Percentiles rank a stretch among this genome's conserved stretches.
Conservation (phyloP, 1,140 invertebrate genomes). For the Vanessa atalanta region DNA sequence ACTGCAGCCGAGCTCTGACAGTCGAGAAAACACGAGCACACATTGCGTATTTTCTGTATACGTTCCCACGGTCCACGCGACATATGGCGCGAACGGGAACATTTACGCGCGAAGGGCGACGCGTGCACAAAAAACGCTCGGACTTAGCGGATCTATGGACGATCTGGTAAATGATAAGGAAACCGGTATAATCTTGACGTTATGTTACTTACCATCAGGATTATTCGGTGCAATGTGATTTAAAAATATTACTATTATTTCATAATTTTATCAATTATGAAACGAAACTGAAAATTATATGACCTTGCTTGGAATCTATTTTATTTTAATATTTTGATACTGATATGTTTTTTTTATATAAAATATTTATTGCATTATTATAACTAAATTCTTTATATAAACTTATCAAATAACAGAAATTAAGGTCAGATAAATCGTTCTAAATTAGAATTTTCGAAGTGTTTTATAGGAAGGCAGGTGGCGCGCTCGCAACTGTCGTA, state of each 20-base stretch:
- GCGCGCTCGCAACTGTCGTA: constrained; percentile 50
- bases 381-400: neutral
- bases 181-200: neutral
- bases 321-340: too few species aligned
- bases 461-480: constrained; percentile 75
- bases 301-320: too few species aligned
- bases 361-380: neutral
- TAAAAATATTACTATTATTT: neutral
- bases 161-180: constrained; percentile 19
- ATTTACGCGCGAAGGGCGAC: constrained; percentile 70
- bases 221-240: neutral
- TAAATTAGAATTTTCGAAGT: constrained; percentile 70
- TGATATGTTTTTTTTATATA: too few species aligned
- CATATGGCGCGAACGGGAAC: constrained; percentile 76
- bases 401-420: constrained; percentile 43
- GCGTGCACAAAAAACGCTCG: constrained; percentile 73
- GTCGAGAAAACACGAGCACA: constrained; percentile 64
- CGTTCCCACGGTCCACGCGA: constrained; percentile 77
- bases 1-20: constrained; percentile 49
- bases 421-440: constrained; percentile 69
- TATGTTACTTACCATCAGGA: constrained; percentile 1
- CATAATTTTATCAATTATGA: too few species aligned
- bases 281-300: too few species aligned
- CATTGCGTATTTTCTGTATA: constrained; percentile 64
- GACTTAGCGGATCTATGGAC: constrained; percentile 72